Base-by-base conservation (phyloP, 2,888 invertebrate species). In the Heliconius cydno region DNA sequence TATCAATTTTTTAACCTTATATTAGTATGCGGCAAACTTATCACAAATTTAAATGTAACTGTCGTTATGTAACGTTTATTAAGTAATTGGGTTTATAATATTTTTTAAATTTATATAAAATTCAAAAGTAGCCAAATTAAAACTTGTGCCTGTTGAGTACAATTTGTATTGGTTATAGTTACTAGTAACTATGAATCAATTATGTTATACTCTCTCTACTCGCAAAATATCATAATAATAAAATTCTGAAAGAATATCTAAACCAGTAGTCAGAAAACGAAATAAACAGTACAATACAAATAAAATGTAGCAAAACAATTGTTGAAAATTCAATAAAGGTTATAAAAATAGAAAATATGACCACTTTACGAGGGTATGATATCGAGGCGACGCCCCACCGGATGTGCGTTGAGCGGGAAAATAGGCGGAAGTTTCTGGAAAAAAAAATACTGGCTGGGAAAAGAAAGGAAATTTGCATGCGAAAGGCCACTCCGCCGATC, bases 401-500 rank as follows among this genome's bases (percentile, higher is more conserved):
- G 92, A 92, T 89, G 92, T 90, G 93, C 93, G 92, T 89, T 90
- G 92, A 93, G 92, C 94, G 94, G 91, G 94, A 95, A 94, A 95
- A 94, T 93, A 92, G 92, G 91, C 94, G 95, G 94, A 94, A 94
- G 94, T 92, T 91, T 91, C 91, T 88, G 87, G 88, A 87, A 92
- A 91, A 90, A 86, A 70, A 70, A 70, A 70, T 60, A 60, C 60
- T 60, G 41, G n/a, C 41, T 41, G 82, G 81, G 83, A 86, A 88
- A 92, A 92, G 92, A 91, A 92, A 92, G 84, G 84, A 92, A 92
- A 95, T 94, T 95, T 94, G 92, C 94, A 94, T 94, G 87, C 90
- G 91, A 92, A 94, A 92, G 90, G 93, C 91, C 92, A 91, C 92
- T 93, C 92, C 92, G 90, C 89, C 91, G 92, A 93, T 94, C 93